Evolutionary conservation across 2,797 vertebrate genomes (phyloP).

Genomic region (Poecilia picta): DNA sequence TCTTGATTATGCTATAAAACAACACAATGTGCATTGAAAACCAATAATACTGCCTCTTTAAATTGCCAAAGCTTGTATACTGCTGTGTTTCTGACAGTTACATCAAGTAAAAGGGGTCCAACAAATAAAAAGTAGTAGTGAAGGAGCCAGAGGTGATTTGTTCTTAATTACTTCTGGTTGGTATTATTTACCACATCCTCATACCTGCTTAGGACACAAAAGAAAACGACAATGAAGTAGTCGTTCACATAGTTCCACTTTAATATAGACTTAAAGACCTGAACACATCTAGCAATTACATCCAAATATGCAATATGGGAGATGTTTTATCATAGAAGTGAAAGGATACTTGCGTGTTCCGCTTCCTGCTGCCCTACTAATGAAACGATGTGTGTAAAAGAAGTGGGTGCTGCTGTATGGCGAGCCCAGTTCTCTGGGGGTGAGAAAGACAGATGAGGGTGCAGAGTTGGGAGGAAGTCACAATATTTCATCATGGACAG

Average conservation of each 20-base stretch:
- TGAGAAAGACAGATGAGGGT: slow-evolving; percentile 76
- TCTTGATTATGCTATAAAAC: too few relatives aligned
- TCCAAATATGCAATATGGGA: slow-evolving; percentile 6
- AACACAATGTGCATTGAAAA: too few relatives aligned
- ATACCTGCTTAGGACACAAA: neutral
- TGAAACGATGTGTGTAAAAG: slow-evolving; percentile 13
- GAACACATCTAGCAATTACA: neutral
- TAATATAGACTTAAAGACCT: neutral
- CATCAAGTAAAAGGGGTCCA: neutral
- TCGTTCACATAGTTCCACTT: neutral
- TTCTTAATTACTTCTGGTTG: neutral
- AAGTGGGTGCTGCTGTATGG: slow-evolving; percentile 63
- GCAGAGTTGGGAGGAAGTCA: slow-evolving; percentile 55
- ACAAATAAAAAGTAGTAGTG: neutral
- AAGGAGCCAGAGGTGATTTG: neutral
- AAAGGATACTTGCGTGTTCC: slow-evolving; percentile 1
- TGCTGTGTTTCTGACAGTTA: neutral
- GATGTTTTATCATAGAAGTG: slow-evolving; percentile 1
- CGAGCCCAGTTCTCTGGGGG: slow-evolving; percentile 72
- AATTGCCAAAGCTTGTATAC: neutral
- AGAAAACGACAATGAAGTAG: neutral
- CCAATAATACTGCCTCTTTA: neutral
- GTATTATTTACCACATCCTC: neutral
- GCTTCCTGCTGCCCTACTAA: neutral
- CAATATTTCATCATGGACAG: slow-evolving; percentile 78